phyloP scores from a whole-genome alignment of 2,888 invertebrate genomes.

The Eristalis arbustorum region DNA sequence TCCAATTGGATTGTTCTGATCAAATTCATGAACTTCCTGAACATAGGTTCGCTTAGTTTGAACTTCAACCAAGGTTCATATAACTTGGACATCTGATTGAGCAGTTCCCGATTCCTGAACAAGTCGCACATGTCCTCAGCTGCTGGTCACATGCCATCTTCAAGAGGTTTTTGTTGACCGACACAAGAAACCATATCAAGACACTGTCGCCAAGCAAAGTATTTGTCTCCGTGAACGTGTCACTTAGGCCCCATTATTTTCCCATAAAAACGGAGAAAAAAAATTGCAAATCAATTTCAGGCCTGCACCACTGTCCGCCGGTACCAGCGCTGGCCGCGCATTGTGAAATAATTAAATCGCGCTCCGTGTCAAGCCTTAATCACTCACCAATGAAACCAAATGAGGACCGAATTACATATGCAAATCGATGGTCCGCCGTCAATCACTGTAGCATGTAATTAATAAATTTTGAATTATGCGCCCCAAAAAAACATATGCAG shows the following conservation, averaged over 20 bases:
- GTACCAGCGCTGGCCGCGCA: background rate
- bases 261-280: background rate
- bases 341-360: no score
- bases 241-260: background rate
- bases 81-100: no score
- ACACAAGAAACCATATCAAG: no score
- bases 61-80: no score
- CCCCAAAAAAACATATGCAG: background rate
- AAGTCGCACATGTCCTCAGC: no score
- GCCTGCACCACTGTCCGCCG: background rate
- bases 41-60: no score
- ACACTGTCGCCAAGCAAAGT: background rate
- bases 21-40: no score
- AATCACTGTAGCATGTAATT: slow-evolving; percentile 26
- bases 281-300: background rate
- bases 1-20: no score
- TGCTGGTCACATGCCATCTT: no score
- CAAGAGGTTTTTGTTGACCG: no score
- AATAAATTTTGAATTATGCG: slow-evolving; percentile 19
- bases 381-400: slow-evolving; percentile 16
- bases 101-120: no score
- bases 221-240: background rate
- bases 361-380: background rate
- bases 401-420: slow-evolving; percentile 31
- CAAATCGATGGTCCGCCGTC: slow-evolving; percentile 29